Evolutionary conservation across 2,888 invertebrate genomes (phyloP).

Genomic region (Melanophora roralis): DNA sequence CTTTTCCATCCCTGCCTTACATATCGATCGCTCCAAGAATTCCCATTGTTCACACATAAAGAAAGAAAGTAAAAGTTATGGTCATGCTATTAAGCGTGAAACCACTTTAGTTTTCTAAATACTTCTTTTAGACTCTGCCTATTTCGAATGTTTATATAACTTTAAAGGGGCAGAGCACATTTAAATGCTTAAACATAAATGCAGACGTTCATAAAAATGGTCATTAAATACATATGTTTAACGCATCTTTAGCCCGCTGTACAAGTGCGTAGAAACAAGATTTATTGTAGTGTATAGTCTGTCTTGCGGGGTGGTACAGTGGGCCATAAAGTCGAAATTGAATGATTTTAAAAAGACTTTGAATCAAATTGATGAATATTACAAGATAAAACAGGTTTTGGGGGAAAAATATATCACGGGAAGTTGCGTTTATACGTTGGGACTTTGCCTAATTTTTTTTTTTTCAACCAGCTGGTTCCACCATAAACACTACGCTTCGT

Average conservation of each 20-base stretch:
- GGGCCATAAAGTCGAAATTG: not conserved
- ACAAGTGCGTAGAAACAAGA: not conserved
- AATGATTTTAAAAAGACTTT: too few species aligned
- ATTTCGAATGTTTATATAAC: not conserved
- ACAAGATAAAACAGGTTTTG: too few species aligned
- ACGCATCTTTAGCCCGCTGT: not conserved
- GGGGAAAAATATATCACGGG: too few species aligned
- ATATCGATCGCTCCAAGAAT: not conserved
- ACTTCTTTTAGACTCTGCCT: not conserved
- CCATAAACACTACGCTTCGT: too few species aligned
- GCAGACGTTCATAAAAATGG: too few species aligned
- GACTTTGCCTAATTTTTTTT: too few species aligned
- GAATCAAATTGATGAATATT: too few species aligned
- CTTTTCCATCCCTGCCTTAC: not conserved
- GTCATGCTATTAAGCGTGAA: not conserved
- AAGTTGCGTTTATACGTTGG: too few species aligned
- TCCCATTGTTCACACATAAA: not conserved
- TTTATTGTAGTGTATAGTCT: not conserved
- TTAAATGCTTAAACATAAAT: not conserved
- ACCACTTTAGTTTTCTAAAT: slow-evolving; percentile 5
- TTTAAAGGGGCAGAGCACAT: slow-evolving; percentile 1
- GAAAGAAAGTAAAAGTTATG: slow-evolving; percentile 36
- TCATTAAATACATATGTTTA: not conserved
- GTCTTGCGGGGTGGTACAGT: not conserved
- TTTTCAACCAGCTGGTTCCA: too few species aligned